Conservation (phyloP, 1,140 invertebrate genomes). For the Danaus plexippus region DNA sequence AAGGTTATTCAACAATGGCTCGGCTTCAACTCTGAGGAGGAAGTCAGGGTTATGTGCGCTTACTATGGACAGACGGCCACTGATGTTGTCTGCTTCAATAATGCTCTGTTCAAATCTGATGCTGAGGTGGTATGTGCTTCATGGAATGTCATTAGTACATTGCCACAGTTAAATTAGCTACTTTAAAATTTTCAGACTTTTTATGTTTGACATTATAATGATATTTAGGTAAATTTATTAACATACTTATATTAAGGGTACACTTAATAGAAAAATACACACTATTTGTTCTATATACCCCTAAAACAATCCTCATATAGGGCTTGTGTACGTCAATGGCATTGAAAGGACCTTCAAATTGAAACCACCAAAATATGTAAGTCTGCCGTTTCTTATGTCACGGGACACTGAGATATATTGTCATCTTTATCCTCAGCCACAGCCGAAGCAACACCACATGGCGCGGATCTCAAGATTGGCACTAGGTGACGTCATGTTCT, state of each 20-base stretch:
- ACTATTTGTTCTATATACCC: too few relatives aligned
- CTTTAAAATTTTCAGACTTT: neutral
- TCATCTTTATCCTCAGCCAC: conserved; percentile 18
- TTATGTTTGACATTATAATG: too few relatives aligned
- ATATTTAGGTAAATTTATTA: too few relatives aligned
- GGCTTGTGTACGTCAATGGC: too few relatives aligned
- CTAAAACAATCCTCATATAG: too few relatives aligned
- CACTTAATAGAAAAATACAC: too few relatives aligned
- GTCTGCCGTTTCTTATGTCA: too few relatives aligned
- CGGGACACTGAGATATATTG: too few relatives aligned
- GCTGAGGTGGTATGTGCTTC: conserved; percentile 20
- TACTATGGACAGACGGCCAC: conserved; percentile 41
- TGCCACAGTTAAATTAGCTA: neutral
- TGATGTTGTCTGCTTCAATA: conserved; percentile 40
- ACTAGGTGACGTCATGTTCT: conserved; percentile 20
- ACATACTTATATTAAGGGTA: too few relatives aligned
- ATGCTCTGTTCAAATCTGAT: conserved; percentile 35
- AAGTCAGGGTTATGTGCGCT: conserved; percentile 29
- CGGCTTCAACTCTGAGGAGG: conserved; percentile 31
- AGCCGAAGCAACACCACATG: conserved; percentile 14
- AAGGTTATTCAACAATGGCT: conserved; percentile 42
- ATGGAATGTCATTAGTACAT: neutral
- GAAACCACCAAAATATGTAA: too few relatives aligned
- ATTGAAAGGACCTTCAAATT: too few relatives aligned
- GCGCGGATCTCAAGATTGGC: conserved; percentile 20